Percentiles rank a stretch among this genome's conserved stretches.
Evolutionary conservation across 2,113 vertebrate genomes (phyloP).

Genomic region (Poeciliopsis occidentalis): DNA sequence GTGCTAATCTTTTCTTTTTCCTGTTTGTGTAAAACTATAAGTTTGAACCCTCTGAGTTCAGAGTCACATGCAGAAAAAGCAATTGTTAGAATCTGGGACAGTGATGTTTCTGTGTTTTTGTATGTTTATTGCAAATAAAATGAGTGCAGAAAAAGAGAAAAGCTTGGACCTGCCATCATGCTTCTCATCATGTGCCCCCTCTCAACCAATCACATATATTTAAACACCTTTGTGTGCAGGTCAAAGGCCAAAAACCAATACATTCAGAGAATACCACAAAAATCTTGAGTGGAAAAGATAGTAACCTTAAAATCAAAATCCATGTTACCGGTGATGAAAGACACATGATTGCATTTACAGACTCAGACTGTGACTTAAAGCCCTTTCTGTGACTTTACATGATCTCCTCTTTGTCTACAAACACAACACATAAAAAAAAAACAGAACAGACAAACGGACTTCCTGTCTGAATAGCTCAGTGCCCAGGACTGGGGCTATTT

Average conservation of each 20-base stretch:
- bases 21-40: not conserved
- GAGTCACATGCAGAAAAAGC: not conserved
- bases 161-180: constrained; percentile 18
- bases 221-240: constrained; percentile 12
- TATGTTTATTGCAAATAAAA: not conserved
- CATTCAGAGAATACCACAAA: constrained; percentile 3
- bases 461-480: constrained; percentile 35
- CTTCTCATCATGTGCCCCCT: constrained; percentile 22
- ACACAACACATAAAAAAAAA: constrained; percentile 7
- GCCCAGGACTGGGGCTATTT: constrained; percentile 34
- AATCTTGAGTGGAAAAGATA: constrained; percentile 16
- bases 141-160: constrained; percentile 21
- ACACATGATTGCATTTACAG: constrained; percentile 45
- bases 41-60: not conserved
- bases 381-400: constrained; percentile 1
- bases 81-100: not conserved
- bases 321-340: constrained; percentile 38
- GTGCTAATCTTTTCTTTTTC: constrained; percentile 2
- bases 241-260: constrained; percentile 26
- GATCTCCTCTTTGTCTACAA: constrained; percentile 15
- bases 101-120: not conserved
- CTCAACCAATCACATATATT: constrained; percentile 9
- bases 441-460: constrained; percentile 24
- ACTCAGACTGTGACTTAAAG: constrained; percentile 30
- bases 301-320: constrained; percentile 35